Evolutionary conservation across 1,140 invertebrate genomes (phyloP), one percentile per base, ranked within the genome.

Genomic region (Yoshiicerus persimilis): DNA sequence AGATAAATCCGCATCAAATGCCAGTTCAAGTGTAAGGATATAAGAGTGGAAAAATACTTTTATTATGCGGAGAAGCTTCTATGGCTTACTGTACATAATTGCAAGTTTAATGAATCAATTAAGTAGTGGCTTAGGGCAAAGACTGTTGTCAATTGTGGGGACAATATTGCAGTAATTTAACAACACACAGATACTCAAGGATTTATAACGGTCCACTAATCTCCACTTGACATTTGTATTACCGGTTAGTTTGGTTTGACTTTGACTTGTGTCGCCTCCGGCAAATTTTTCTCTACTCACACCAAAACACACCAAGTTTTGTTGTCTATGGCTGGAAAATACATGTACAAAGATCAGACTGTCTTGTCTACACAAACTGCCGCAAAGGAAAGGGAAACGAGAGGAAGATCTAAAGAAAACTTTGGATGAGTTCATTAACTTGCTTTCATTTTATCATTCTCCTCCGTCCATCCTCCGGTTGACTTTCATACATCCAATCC

Each of bases 351-450:
- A 34, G 32, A 38, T 80, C 34, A 80, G 30, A 38, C 25, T 66
- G n/a, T 47, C 41, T 27, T 70, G 25, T 70, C 66, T 70, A 30
- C 32, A 36, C 75, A 80, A 80, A 80, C 32, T 80, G 75, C 75
- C 75, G 75, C 11, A 80, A 80, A 80, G 75, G 75, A 80, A 80
- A 80, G 16, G 32, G 32, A 80, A 36, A 80, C 11, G 32, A 38
- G 75, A 80, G 75, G 75, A 80, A 80, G 75, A 80, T 80, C 75
- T 80, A 38, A 80, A n/a, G 30, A 80, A 80, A 80, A 80, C 75
- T 80, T 38, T 38, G 75, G 38, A 80, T 38, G 75, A 38, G 30
- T 80, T 80, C 75, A 80, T 80, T 80, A 80, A 34, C 75, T 80
- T 80, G 23, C 25, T 70, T 70, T 70, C 66, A 70, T 70, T 70